Evolutionary conservation across 1,140 invertebrate species (phyloP), one percentile per base, ranked within the genome.

Genomic region (Heliconius hermathena): DNA sequence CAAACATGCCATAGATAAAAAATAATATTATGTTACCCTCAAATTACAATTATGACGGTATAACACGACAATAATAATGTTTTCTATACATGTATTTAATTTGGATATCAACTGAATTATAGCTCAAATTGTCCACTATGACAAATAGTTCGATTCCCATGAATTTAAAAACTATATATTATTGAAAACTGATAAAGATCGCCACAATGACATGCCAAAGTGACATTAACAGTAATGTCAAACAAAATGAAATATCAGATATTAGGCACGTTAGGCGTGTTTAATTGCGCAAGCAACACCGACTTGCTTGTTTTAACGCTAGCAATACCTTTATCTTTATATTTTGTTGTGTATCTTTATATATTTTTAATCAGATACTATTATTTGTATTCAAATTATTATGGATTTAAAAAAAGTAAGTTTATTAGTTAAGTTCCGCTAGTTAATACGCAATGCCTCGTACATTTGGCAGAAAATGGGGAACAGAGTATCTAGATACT

Each of bases 211-310:
- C 91, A 93, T 93, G 91, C 91, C 88, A 93, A 91, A 88, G 80
- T 82, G 83, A 90, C 90, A 93, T 93, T 92, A 93, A 91, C 90
- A 89, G 87, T 87, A 89, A 83, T 91, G 88, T 91, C 88, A 91
- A 92, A 91, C 89, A 91, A 83, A 88, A 89, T 90, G 89, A 91
- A 83, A 86, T 85, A 91, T 91, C 82, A 86, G 90, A 88, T 90
- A 90, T 90, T 89, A 86, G 85, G 84, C 86, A 89, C 88, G 87
- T 87, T 87, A 86, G 80, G 81, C 78, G 73, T 81, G 84, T 89
- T 89, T 90, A 88, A 90, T 90, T 90, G 87, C 85, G 84, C 88
- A 84, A 85, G 84, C 83, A 88, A 89, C 88, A 90, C 83, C 79
- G 74, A 57, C 52, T 73, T 75, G 79, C 76, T 80, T 80, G 71